phyloP scores from a whole-genome alignment of 1,140 invertebrate species.

The Campoletis sonorensis region DNA sequence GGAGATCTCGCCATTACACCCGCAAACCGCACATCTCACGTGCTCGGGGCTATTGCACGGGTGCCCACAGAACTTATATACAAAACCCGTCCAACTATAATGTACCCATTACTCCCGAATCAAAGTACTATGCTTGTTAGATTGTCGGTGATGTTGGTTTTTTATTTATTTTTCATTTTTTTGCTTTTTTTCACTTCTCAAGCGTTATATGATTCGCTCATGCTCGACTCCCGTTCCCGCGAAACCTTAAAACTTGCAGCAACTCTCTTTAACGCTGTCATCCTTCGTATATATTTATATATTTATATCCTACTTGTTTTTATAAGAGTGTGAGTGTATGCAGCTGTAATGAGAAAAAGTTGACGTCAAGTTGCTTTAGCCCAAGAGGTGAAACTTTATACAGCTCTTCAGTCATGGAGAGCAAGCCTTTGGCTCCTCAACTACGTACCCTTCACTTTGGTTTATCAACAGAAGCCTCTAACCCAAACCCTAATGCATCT shows the following conservation, averaged over 20 bases:
- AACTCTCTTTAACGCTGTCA: neutral
- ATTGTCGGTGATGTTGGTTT: constrained; percentile 1
- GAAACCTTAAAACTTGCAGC: constrained; percentile 32
- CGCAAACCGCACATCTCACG: constrained; percentile 44
- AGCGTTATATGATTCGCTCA: neutral
- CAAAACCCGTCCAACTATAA: constrained; percentile 20
- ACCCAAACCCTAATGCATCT: constrained; percentile 7
- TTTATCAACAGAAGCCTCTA: neutral
- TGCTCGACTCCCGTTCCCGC: constrained; percentile 2
- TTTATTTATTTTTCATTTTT: too few species aligned
- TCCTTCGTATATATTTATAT: neutral
- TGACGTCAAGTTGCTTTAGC: constrained; percentile 38
- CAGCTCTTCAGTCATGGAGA: constrained; percentile 32
- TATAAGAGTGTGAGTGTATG: neutral
- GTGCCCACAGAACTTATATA: neutral
- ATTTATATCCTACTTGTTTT: neutral
- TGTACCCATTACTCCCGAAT: constrained; percentile 43
- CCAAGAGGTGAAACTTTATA: constrained; percentile 33
- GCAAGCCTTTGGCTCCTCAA: neutral
- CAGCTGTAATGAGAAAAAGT: constrained; percentile 42
- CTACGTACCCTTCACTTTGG: constrained; percentile 9
- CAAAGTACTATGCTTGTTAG: constrained; percentile 38
- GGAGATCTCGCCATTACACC: constrained; percentile 22
- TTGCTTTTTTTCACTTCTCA: neutral
- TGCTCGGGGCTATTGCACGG: constrained; percentile 25